A percentile compares a stretch with the other conserved stretches of the same genome.
Conservation (phyloP, 1,140 invertebrate species). For the Portunus trituberculatus region DNA sequence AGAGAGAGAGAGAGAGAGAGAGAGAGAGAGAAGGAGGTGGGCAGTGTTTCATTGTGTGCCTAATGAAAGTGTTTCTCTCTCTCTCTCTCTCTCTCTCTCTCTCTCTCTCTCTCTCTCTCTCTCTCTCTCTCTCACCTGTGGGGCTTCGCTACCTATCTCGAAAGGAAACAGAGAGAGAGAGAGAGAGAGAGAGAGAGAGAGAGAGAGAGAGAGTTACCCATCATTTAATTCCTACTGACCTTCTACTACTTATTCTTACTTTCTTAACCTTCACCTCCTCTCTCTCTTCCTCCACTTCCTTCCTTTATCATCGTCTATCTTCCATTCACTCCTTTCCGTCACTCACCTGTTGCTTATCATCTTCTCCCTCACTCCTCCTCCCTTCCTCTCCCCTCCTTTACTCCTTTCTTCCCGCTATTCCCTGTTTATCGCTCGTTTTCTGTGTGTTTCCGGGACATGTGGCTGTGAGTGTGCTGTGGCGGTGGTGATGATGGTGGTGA, state of each 20-base stretch:
- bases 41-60: too few relatives aligned
- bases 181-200: conserved; percentile 17
- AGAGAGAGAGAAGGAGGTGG: background rate
- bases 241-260: background rate
- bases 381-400: background rate
- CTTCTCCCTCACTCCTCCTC: background rate
- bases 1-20: conserved; percentile 11
- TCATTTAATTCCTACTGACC: background rate
- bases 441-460: too few relatives aligned
- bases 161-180: background rate
- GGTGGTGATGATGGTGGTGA: background rate
- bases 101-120: too few relatives aligned
- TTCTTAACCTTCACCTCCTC: background rate
- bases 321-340: too few relatives aligned
- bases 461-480: background rate
- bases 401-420: background rate
- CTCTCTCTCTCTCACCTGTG: too few relatives aligned
- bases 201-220: background rate
- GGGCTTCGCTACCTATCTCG: too few relatives aligned
- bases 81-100: too few relatives aligned
- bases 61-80: too few relatives aligned
- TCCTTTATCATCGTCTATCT: background rate
- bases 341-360: background rate
- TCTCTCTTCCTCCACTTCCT: background rate
- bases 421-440: too few relatives aligned